Evolutionary conservation across 2,113 vertebrate genomes (phyloP).

Genomic region (Galeopterus variegatus): DNA sequence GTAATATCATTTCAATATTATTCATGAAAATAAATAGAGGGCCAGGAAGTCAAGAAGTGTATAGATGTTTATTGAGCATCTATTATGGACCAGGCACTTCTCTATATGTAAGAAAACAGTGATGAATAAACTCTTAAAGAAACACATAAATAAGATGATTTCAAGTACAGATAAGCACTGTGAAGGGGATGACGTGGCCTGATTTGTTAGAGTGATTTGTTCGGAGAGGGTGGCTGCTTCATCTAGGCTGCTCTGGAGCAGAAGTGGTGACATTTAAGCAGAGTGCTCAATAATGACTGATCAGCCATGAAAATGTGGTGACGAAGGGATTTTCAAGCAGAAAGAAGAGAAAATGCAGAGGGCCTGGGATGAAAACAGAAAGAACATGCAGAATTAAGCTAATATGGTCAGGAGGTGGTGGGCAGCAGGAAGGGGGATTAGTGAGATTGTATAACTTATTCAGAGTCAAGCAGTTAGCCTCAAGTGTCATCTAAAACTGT

Average conservation of each 20-base stretch:
- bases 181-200: background rate
- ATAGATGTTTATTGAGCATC: background rate
- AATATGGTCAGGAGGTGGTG: rapidly evolving
- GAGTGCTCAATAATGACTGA: background rate
- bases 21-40: background rate
- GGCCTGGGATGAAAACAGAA: background rate
- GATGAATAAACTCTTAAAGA: too few relatives aligned
- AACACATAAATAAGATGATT: background rate
- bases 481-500: background rate
- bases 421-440: background rate
- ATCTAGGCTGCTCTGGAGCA: background rate
- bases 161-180: background rate
- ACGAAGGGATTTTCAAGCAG: background rate
- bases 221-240: background rate
- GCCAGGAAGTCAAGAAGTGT: background rate
- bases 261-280: background rate
- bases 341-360: background rate
- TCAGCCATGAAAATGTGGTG: background rate
- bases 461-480: background rate
- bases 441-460: too few relatives aligned
- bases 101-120: background rate
- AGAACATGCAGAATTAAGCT: background rate
- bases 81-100: background rate
- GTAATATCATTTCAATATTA: rapidly evolving
- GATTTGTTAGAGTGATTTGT: background rate